Evolutionary conservation across 30 jellyfish, hydroid and myxozoan genomes (phyloP), one percentile per base, ranked within the genome.

Genomic region (Aurelia sp.): DNA sequence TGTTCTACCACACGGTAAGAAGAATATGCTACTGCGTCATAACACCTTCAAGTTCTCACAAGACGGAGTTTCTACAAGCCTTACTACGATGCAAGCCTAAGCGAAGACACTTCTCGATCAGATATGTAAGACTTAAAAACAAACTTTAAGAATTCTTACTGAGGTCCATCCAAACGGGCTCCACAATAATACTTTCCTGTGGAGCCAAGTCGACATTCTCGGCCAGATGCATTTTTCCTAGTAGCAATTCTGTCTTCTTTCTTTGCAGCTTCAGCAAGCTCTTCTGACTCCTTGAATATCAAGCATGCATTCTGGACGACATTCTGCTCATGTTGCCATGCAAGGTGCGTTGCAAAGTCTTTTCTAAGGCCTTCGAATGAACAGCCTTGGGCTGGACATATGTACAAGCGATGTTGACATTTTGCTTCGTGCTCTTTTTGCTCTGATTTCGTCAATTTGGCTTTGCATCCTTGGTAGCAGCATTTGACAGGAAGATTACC

Each of bases 121-220:
- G 55, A 44, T 44, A 0, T 44, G 15, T 0, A 44, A 44, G 15
- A 7, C 8, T 44, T 44, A 1, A 44, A 5, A 44, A 44, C 55
- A 10, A 44, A 44, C 3, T 44, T 44, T 5, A 44, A 7, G 15
- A 44, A 44, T 44, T 44, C 55, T 44, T 55, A 66, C 83, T 76
- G 50, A 19, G 30, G 60, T 30, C 71, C 86, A 79, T 88, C 77
- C 19, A 84, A 65, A 11, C 51, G n/a, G 40, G 63, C 76, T 16
- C 89, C 92, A 62, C 96, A 92, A 61, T 81, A 92, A 59, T 48
- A 92, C 65, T 92, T 92, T 13, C 98, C 96, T 51, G 95, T 86
- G 23, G 88, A 58, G 37, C 98, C 98, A 18, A 92, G 81, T 4
- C 98, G 87, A 27, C 91, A 96, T 12, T 15, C 55, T 13, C 64